phyloP scores from a whole-genome alignment of 2,888 invertebrate genomes.

The Drosophila atroscutellata region DNA sequence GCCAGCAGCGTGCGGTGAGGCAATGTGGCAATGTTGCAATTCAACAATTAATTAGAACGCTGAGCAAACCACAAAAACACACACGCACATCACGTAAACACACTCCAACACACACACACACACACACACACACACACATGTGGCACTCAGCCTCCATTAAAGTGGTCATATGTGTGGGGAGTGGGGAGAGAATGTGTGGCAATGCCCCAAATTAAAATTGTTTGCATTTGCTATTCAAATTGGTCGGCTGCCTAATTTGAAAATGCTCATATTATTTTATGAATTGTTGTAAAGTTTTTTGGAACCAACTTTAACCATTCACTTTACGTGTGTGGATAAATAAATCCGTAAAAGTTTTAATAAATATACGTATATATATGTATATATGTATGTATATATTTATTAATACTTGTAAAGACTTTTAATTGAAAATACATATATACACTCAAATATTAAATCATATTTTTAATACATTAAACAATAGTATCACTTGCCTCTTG shows the following conservation, averaged over 20 bases:
- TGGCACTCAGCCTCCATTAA: slow-evolving; percentile 14
- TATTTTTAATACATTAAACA: background rate
- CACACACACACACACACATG: slow-evolving; percentile 33
- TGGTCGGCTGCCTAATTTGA: slow-evolving; percentile 33
- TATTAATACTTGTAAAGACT: background rate
- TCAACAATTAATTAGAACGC: slow-evolving; percentile 67
- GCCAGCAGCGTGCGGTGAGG: background rate
- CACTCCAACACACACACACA: slow-evolving; percentile 32
- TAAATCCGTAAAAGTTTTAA: background rate
- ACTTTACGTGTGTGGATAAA: background rate
- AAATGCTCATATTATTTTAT: slow-evolving; percentile 31
- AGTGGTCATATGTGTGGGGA: background rate
- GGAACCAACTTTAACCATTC: background rate
- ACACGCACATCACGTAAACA: slow-evolving; percentile 36
- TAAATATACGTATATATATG: background rate
- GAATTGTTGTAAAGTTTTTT: slow-evolving; percentile 9
- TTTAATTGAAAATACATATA: background rate
- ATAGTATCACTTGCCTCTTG: background rate
- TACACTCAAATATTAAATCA: background rate
- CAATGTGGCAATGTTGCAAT: slow-evolving; percentile 25
- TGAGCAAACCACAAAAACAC: slow-evolving; percentile 47
- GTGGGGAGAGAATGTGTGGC: background rate
- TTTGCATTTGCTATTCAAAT: slow-evolving; percentile 56
- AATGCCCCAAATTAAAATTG: slow-evolving; percentile 5
- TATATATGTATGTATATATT: background rate